A percentile compares a stretch with the other conserved stretches of the same genome.
Conservation (phyloP, 2,113 vertebrate species). For the Oryzias curvinotus region DNA sequence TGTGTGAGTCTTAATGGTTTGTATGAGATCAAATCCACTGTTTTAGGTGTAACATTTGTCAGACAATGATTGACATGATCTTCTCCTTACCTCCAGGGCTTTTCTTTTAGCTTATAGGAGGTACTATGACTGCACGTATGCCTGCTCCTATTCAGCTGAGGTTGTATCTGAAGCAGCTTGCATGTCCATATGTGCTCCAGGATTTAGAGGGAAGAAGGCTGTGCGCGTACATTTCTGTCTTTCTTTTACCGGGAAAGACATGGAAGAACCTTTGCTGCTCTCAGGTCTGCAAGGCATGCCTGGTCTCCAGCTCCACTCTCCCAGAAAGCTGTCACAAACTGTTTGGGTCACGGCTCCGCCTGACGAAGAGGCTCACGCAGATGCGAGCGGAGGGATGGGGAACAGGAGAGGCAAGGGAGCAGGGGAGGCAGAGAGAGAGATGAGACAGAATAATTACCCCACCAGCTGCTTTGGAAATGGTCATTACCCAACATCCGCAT, state of each 20-base stretch:
- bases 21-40: too few relatives aligned
- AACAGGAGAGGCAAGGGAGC: constrained; percentile 32
- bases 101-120: constrained; percentile 38
- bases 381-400: constrained; percentile 48
- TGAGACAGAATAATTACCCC: constrained; percentile 75
- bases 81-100: constrained; percentile 25
- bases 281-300: constrained; percentile 69
- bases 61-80: constrained; percentile 40
- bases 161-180: constrained; percentile 44
- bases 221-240: constrained; percentile 6
- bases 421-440: too few relatives aligned
- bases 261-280: constrained; percentile 68
- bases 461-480: constrained; percentile 77
- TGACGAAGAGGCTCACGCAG: constrained; percentile 66
- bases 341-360: constrained; percentile 71
- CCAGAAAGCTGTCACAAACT: constrained; percentile 74
- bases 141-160: constrained; percentile 22
- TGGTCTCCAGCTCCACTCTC: constrained; percentile 62
- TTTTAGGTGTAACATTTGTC: constrained; percentile 25
- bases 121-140: constrained; percentile 22
- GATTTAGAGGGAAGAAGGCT: constrained; percentile 24
- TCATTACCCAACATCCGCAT: constrained; percentile 68
- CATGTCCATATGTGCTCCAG: constrained; percentile 41
- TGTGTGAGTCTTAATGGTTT: too few relatives aligned
- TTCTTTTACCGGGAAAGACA: constrained; percentile 47